phyloP scores from a whole-genome alignment of 2,797 vertebrate genomes.

The Somateria mollissima region DNA sequence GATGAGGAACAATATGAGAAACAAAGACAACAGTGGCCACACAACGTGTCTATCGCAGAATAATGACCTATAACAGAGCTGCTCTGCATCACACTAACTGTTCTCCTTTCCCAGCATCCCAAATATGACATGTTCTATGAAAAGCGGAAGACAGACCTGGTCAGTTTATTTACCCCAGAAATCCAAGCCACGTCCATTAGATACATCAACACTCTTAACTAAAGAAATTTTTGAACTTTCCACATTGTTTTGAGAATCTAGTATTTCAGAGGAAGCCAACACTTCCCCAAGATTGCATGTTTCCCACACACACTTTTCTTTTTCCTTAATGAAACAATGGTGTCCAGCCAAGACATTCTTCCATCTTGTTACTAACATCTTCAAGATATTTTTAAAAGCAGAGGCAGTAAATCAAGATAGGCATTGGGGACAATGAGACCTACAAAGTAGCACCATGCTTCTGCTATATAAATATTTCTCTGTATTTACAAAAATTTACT shows the following conservation, averaged over 20 bases:
- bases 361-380: not conserved
- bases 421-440: not conserved
- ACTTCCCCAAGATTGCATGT: slow-evolving; percentile 6
- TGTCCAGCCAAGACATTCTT: not conserved
- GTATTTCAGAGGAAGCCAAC: slow-evolving; percentile 19
- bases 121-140: not conserved
- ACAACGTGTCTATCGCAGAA: not conserved
- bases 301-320: not conserved
- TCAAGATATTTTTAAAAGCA: not conserved
- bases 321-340: not conserved
- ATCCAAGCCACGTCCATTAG: not conserved
- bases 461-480: not conserved
- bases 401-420: not conserved
- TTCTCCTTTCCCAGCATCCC: not conserved
- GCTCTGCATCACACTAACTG: not conserved
- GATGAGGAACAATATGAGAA: not conserved
- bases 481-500: not conserved
- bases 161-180: not conserved
- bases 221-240: slow-evolving; percentile 23
- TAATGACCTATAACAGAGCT: not conserved
- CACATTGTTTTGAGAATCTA: slow-evolving; percentile 27
- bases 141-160: not conserved
- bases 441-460: not conserved
- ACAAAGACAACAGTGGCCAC: rapidly evolving
- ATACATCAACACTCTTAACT: not conserved